Base-by-base conservation (phyloP, 2,888 invertebrate species). In the Harpalus rufipes region DNA sequence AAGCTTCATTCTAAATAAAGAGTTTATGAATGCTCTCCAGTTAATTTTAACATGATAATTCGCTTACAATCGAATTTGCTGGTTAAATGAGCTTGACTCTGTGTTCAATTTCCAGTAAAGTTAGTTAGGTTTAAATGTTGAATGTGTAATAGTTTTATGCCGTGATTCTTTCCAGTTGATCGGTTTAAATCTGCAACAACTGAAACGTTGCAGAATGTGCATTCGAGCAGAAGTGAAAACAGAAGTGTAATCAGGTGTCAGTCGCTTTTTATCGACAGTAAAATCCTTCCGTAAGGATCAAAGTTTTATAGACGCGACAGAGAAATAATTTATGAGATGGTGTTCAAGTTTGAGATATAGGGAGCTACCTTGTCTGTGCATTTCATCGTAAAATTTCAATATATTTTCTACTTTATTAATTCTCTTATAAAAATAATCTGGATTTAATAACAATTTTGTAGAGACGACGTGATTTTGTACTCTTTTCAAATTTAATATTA, bases 271-370 rank as follows among this genome's bases (percentile, higher is more conserved):
- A 63, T 63, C 25, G 63, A 10, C 25, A 63, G 63, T 63, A 63
- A 63, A 63, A 63, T 18, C 25, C 21, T 63, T 21, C 10, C 63
- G 18, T 63, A 10, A 32, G 63, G 63, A 63, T 63, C 63, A 63
- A 25, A 63, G 5, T 63, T 63, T 63, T 63, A 63, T 63, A 21
- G 61, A 18, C 61, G 7, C 12, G 21, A 21, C 25, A 21, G 8
- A 61, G 10, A 63, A 51, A 51, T 51, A 51, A 51, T 10, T 10
- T 51, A 51, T 51, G 44, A 51, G 1, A 51, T 12, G 44, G 12
- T 51, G 12, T 51, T 51, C 8, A 51, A 51, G 44, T 51, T 10
- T 51, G 44, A 12, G 44, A 51, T 51, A 12, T 51, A 51, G 44
- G 44, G 8, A 51, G 44, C 44, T 51, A 51, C 44, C 44, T 32